Evolutionary conservation across 2,888 invertebrate species (phyloP).

Genomic region (Harpalus rufipes): DNA sequence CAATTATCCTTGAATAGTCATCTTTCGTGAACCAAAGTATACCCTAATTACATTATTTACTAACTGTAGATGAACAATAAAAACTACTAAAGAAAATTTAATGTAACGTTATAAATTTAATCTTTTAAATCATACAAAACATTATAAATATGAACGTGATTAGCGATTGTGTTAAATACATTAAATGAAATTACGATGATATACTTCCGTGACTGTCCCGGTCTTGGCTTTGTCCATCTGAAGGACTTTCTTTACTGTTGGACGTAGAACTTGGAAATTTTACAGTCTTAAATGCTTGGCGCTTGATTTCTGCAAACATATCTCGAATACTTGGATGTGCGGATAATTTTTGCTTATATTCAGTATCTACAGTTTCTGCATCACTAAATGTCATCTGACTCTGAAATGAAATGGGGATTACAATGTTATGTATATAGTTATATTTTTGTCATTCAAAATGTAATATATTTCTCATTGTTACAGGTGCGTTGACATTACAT

Average conservation of each 20-base stretch:
- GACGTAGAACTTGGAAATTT: background rate
- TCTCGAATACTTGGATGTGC: slow-evolving; percentile 59
- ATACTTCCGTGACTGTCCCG: slow-evolving; percentile 51
- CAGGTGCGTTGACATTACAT: slow-evolving; percentile 7
- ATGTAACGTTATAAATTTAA: too few species aligned
- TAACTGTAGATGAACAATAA: too few species aligned
- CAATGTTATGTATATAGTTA: background rate
- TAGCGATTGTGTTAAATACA: slow-evolving; percentile 10
- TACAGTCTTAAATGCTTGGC: slow-evolving; percentile 59
- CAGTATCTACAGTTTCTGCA: background rate
- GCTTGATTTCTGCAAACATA: slow-evolving; percentile 67
- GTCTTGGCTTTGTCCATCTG: background rate
- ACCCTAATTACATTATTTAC: too few species aligned
- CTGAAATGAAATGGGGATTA: slow-evolving; percentile 11
- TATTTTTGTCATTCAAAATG: background rate
- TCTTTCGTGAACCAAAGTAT: too few species aligned
- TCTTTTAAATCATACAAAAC: too few species aligned
- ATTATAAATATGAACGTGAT: background rate
- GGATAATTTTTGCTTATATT: slow-evolving; percentile 16
- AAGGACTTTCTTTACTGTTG: background rate
- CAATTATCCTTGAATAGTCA: too few species aligned
- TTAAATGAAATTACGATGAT: slow-evolving; percentile 44
- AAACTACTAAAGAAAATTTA: too few species aligned
- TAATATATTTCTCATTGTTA: slow-evolving; percentile 26
- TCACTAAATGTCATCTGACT: slow-evolving; percentile 46